Percentiles rank a stretch among this genome's conserved stretches.
Evolutionary conservation across 64 coral and sea anemone genomes (phyloP).

Genomic region (Acropora tenuis): DNA sequence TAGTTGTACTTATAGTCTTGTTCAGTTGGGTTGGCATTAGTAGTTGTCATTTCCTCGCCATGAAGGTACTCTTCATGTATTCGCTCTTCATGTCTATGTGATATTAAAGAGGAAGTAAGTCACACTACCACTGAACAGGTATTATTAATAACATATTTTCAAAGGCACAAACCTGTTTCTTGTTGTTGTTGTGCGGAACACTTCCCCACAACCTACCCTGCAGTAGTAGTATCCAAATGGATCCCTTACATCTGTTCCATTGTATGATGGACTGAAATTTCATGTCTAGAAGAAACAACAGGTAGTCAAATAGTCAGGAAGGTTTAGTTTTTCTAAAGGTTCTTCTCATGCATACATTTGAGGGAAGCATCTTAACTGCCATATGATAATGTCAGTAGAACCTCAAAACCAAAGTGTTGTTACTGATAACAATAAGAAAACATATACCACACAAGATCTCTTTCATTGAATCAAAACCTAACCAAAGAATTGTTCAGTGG

Average conservation of each 20-base stretch:
- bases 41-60: not conserved
- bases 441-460: no score
- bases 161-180: slow-evolving; percentile 26
- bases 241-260: slow-evolving; percentile 16
- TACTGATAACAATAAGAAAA: not conserved
- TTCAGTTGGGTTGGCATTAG: not conserved
- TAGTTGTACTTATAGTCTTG: slow-evolving; percentile 32
- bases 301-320: not conserved
- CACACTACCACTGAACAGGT: not conserved
- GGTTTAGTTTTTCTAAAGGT: not conserved
- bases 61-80: slow-evolving; percentile 6
- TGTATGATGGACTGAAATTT: slow-evolving; percentile 24
- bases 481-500: no score
- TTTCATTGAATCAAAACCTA: no score
- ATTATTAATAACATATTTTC: not conserved
- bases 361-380: not conserved
- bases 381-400: not conserved
- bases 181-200: slow-evolving; percentile 29
- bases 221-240: slow-evolving; percentile 39
- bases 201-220: slow-evolving; percentile 27
- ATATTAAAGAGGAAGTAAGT: not conserved
- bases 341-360: not conserved
- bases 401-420: not conserved
- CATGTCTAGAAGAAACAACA: slow-evolving; percentile 4
- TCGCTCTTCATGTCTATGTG: slow-evolving; percentile 34